Evolutionary conservation across 1,140 invertebrate species (phyloP), one percentile per base, ranked within the genome.

Genomic region (Brachionus calyciflorus): DNA sequence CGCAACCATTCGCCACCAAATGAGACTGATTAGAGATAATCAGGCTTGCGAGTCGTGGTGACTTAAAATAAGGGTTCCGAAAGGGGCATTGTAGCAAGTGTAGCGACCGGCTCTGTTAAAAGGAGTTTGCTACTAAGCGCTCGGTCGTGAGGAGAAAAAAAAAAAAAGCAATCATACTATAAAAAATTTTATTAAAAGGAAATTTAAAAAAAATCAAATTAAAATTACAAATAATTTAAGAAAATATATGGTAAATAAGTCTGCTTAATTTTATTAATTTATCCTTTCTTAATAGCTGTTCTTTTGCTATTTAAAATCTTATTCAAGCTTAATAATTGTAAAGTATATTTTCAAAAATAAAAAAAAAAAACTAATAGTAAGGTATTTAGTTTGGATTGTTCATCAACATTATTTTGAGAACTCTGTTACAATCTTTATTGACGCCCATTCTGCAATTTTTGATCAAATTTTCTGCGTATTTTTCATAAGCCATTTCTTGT

Each of bases 391-490:
- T 49, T 49, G 41, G 33, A 30, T 49, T 73, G 17, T 73, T 73
- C 69, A 73, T 73, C 28, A 73, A 12, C 69, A 73, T 73, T 30
- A 73, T 73, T 73, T 37, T 49, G 4, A 73, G 44, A 28, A 73
- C 49, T 55, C 17, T 55, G 49, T 33, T 55, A 55, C 69, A 73
- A n/a, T 41, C 37, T 49, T 51, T 73, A 4, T 51, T 41, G 14
- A 40, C 26, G 21, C 69, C 69, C 33, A 51, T 17, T 51, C 21
- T 49, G 17, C 69, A 73, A 26, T 28, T 55, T 30, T 41, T 49
- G 37, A 73, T 73, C 30, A 73, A 55, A 19, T 30, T 40, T 24
- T 73, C 69, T 21, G 28, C 28, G 33, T 73, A 49, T 55, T 51
- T 30, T 55, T 73, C 69, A 41, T 73, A 73, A 5, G 21, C 4